Base-by-base conservation (phyloP, 92 coral and sea anemone species). In the Galaxea fascicularis region DNA sequence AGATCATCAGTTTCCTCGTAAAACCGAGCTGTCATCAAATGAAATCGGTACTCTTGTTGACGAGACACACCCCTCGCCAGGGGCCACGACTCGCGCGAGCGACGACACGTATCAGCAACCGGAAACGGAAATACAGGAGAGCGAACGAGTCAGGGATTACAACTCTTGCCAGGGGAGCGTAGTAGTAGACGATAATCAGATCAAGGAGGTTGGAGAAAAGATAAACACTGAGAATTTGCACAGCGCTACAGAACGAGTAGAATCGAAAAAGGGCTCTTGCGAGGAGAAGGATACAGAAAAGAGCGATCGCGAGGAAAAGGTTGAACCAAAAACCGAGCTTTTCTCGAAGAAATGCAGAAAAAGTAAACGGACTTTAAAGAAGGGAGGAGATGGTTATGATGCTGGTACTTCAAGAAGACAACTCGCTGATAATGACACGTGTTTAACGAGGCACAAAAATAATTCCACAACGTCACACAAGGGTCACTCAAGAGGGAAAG, bases 31-130 rank as follows among this genome's bases (percentile, higher is more conserved):
- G 86, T 70, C 86, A 82, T 82, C 86, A 16, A 22, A 26, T 70
- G 78, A 82, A 82, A 82, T 59, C 21, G 86, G 56, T 59, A 35
- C 57, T 35, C 60, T 2, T 82, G 77, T 70, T 82, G 86, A 82
- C 86, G 18, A 71, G 15, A 17, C 41, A 44, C 58, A 45, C 53
- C 66, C 35, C 20, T 80, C 74, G 41, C 28, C 28, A 20, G 76
- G 10, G 54, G 70, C 57, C 77, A 70, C 57, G 68, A n/a, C 41
- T 35, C 68, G 18, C 39, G 26, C 47, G 57, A 59, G 8, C 63
- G 58, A 78, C 60, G 72, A 31, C 10, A 7, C 84, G 29, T 51
- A 78, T 21, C 86, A 82, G 78, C 52, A 31, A 70, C 59, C 78
- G 78, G 86, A 82, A 82, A 58, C 78, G 78, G 86, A 82, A 70